Percentiles rank a stretch among this genome's conserved stretches.
Conservation (phyloP, 2,888 invertebrate species). For the Phengaris arion region DNA sequence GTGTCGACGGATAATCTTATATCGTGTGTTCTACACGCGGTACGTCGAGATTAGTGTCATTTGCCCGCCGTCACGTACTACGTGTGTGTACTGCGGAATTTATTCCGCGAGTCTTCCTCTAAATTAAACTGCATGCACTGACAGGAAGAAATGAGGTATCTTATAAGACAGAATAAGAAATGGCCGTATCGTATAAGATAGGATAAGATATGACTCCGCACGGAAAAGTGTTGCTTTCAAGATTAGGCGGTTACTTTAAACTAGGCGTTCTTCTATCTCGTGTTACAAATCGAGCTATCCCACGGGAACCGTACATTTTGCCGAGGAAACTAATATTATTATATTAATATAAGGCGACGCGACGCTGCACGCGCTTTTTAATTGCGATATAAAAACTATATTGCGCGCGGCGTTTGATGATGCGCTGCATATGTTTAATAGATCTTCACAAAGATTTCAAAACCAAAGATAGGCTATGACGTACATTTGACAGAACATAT, state of each 20-base stretch:
- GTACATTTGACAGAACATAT: no score
- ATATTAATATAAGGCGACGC: no score
- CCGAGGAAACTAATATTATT: no score
- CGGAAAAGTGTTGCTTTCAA: not conserved
- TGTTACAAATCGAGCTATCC: not conserved
- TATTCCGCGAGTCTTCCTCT: not conserved
- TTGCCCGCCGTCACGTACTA: not conserved
- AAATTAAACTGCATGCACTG: not conserved
- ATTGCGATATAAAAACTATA: no score
- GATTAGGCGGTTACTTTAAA: not conserved
- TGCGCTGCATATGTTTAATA: no score
- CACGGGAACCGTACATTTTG: not conserved
- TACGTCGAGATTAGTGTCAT: not conserved
- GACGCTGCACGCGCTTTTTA: no score
- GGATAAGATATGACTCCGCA: not conserved
- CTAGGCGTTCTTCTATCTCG: not conserved
- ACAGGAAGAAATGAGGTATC: not conserved
- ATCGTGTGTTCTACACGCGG: not conserved
- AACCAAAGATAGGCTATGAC: no score
- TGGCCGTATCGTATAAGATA: not conserved
- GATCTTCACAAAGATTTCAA: no score
- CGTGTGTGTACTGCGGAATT: not conserved
- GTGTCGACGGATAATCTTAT: not conserved
- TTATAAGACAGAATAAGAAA: not conserved
- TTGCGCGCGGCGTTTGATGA: no score